phyloP scores from a whole-genome alignment of 2,888 invertebrate species.

The Acanthosepion lycidas region DNA sequence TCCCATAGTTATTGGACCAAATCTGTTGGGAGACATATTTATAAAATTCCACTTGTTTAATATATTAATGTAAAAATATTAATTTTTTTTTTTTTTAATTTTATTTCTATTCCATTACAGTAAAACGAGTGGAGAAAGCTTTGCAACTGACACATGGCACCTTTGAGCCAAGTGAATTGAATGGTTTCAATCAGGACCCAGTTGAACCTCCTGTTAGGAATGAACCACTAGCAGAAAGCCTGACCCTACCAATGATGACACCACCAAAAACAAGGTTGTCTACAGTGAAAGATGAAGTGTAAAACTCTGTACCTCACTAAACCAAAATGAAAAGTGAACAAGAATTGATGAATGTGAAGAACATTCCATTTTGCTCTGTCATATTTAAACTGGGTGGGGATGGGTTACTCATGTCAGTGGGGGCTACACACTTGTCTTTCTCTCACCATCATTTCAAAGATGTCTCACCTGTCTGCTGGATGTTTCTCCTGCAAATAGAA shows the following conservation, averaged over 20 bases:
- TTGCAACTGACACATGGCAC: not conserved
- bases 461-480: not conserved
- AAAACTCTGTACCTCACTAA: not conserved
- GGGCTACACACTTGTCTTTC: not conserved
- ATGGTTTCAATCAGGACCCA: not conserved
- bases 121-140: not conserved
- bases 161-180: not conserved
- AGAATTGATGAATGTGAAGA: not conserved
- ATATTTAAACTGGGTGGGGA: not conserved
- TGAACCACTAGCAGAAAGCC: not conserved
- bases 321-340: not conserved
- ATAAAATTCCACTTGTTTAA: not conserved
- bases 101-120: not conserved
- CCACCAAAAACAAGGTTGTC: not conserved
- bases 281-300: conserved; percentile 7
- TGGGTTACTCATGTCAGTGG: not conserved
- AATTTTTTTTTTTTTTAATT: not conserved
- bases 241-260: not conserved
- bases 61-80: too few species aligned
- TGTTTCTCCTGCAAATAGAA: not conserved
- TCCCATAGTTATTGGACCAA: too few species aligned
- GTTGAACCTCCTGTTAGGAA: not conserved
- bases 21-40: not conserved
- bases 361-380: conserved; percentile 36
- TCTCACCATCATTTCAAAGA: not conserved